phyloP scores from a whole-genome alignment of 1,140 invertebrate species.

The Drosophila ogumai region DNA sequence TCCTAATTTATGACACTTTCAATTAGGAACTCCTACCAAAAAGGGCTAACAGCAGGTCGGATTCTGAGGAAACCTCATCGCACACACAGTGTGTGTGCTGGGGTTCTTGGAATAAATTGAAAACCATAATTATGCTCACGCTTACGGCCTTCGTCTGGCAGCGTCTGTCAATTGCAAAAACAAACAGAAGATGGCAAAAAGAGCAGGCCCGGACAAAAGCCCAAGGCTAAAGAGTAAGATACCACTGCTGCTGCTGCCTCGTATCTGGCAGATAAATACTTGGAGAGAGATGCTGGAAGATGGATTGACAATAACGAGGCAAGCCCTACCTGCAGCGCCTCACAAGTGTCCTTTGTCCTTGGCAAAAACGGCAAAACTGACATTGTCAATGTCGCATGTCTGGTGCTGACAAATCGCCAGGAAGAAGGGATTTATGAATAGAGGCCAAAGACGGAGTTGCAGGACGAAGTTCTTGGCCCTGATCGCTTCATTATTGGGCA shows the following conservation, averaged over 20 bases:
- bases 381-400: conserved; percentile 59
- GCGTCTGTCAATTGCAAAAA: conserved; percentile 67
- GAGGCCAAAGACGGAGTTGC: conserved; percentile 37
- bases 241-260: conserved; percentile 2
- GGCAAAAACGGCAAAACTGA: conserved; percentile 9
- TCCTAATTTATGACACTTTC: conserved; percentile 67
- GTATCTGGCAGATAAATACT: conserved; percentile 24
- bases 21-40: conserved; percentile 47
- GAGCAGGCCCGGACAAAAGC: conserved; percentile 40
- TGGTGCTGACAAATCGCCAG: conserved; percentile 73
- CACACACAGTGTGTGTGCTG: conserved; percentile 17
- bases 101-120: conserved; percentile 71
- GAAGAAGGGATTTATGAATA: conserved; percentile 70
- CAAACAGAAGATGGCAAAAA: conserved; percentile 57
- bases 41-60: conserved; percentile 48
- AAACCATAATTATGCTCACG: conserved; percentile 77
- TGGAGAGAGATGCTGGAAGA: conserved; percentile 37
- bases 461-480: conserved; percentile 51
- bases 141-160: conserved; percentile 46
- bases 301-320: conserved; percentile 56
- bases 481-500: conserved; percentile 74
- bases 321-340: conserved; percentile 44
- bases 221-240: conserved; percentile 21
- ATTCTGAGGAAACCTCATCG: conserved; percentile 49
- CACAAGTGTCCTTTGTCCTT: conserved; percentile 55